Evolutionary conservation across 2,888 invertebrate species (phyloP).

Genomic region (Halictus quadricinctus): DNA sequence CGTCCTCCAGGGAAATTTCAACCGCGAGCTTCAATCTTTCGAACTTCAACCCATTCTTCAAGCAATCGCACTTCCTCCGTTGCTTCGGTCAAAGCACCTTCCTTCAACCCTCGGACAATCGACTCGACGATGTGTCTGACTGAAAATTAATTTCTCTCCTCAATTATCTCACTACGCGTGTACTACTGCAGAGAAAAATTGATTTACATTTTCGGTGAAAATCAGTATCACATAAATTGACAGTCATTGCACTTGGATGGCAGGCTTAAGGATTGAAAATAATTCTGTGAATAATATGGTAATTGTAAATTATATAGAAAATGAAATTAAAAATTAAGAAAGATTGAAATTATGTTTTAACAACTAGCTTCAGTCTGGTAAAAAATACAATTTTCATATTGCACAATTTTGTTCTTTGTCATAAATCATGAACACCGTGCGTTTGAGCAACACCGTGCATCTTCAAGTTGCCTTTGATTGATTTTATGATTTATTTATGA

Average conservation of each 20-base stretch:
- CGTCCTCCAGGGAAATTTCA: neutral
- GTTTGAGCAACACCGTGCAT: neutral
- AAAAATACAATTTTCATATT: neutral
- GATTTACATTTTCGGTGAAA: too few relatives aligned
- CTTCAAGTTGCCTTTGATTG: neutral
- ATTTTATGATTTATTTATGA: conserved; percentile 7
- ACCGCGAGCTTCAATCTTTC: neutral
- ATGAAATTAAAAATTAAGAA: neutral
- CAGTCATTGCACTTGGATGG: neutral
- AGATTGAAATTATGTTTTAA: neutral
- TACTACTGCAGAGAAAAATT: too few relatives aligned
- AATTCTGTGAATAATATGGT: neutral
- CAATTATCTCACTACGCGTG: too few relatives aligned
- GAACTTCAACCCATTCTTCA: neutral
- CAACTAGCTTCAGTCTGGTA: neutral
- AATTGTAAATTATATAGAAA: neutral
- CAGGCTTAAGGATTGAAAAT: neutral
- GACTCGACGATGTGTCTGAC: too few relatives aligned
- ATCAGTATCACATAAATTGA: too few relatives aligned
- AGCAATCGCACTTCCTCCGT: neutral
- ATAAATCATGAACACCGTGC: neutral
- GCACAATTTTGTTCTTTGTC: neutral
- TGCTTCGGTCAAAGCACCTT: neutral
- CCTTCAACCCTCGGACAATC: neutral
- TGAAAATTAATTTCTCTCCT: neutral